Conservation (phyloP, 2,888 invertebrate species). For the Ophioninae sp. region DNA sequence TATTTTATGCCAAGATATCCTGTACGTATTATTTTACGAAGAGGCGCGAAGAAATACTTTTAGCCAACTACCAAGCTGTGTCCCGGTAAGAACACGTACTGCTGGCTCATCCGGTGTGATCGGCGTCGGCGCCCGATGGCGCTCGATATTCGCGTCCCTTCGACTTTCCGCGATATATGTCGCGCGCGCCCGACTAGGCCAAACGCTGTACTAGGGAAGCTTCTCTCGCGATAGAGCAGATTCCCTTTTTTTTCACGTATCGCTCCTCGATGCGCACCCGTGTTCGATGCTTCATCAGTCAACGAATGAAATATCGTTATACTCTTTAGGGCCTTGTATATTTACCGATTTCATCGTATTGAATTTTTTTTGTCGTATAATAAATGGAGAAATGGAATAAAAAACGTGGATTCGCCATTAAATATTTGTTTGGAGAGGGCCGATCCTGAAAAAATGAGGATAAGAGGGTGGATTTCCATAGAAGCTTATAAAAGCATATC, state of each 20-base stretch:
- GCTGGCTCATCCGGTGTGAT: slow-evolving; percentile 4
- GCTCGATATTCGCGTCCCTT: slow-evolving; percentile 72
- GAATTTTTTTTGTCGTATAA: no score
- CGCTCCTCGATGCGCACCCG: neutral
- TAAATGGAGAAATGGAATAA: no score
- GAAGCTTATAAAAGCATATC: no score
- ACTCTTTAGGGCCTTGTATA: neutral
- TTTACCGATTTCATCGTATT: no score
- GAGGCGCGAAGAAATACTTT: slow-evolving; percentile 5
- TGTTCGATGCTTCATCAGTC: neutral
- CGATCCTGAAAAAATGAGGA: no score
- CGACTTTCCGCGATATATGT: slow-evolving; percentile 35
- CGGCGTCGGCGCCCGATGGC: slow-evolving; percentile 67
- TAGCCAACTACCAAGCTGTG: slow-evolving; percentile 5
- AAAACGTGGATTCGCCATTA: no score
- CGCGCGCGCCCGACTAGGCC: slow-evolving; percentile 10
- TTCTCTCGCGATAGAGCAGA: neutral
- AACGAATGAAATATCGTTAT: neutral
- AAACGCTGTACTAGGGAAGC: neutral
- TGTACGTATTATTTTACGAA: neutral
- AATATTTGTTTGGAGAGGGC: no score
- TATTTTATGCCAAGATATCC: slow-evolving; percentile 28
- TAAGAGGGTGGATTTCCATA: no score
- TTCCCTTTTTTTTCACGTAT: neutral
- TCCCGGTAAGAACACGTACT: slow-evolving; percentile 14